Conservation (phyloP, 2,797 vertebrate species). For the Typhlichthys subterraneus region DNA sequence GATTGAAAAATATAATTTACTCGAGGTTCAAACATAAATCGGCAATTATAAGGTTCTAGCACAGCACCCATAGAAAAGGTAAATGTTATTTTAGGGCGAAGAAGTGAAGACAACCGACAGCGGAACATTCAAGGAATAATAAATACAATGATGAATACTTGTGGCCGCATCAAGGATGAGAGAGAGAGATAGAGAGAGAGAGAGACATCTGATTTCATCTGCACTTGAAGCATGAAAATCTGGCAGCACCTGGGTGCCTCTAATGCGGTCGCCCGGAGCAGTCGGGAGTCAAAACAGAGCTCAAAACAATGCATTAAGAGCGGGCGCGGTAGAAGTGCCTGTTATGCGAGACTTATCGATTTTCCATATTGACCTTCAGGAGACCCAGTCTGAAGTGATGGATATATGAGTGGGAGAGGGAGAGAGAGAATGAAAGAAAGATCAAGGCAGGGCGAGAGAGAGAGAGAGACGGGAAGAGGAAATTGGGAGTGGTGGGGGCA, state of each 20-base stretch:
- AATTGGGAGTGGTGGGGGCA: too few relatives aligned
- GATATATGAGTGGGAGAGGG: slow-evolving; percentile 40
- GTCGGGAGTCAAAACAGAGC: background rate
- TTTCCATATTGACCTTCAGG: slow-evolving; percentile 48
- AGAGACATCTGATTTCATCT: background rate
- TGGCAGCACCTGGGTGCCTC: background rate
- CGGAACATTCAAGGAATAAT: too few relatives aligned
- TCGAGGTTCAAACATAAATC: too few relatives aligned
- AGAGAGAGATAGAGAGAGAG: background rate
- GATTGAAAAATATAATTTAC: too few relatives aligned
- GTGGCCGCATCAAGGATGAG: slow-evolving; percentile 1
- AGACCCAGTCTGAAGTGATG: slow-evolving; percentile 37
- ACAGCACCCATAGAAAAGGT: too few relatives aligned
- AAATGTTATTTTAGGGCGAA: too few relatives aligned
- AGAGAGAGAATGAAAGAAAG: background rate
- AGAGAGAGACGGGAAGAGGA: too few relatives aligned
- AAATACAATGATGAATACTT: background rate
- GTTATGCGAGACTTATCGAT: slow-evolving; percentile 47
- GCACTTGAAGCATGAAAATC: slow-evolving; percentile 5
- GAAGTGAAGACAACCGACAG: too few relatives aligned
- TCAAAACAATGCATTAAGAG: slow-evolving; percentile 19
- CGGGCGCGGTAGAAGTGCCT: slow-evolving; percentile 20
- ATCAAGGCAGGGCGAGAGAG: background rate
- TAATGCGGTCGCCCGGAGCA: background rate
- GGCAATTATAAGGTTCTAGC: too few relatives aligned